Evolutionary conservation across 53 echinoderm and acorn worm genomes (phyloP).

Genomic region (Echinometra lucunter): DNA sequence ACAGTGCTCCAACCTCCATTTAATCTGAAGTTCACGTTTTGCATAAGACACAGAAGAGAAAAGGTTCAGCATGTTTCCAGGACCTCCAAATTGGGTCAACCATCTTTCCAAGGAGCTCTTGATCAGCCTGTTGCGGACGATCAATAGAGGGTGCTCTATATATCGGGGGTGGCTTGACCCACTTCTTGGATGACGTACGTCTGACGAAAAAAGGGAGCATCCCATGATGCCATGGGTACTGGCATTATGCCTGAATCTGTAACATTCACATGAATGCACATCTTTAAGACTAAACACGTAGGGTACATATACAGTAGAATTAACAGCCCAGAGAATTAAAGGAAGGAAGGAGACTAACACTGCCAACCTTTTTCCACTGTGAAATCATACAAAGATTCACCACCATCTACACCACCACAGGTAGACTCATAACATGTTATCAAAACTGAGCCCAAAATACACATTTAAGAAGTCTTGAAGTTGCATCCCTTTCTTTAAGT

Average conservation of each 20-base stretch:
- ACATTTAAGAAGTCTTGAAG: too few species aligned
- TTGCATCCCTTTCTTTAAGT: too few species aligned
- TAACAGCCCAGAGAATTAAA: too few species aligned
- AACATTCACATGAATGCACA: background rate
- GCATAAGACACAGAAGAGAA: background rate
- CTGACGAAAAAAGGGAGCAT: background rate
- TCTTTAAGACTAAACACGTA: background rate
- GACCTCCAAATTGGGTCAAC: conserved; percentile 15
- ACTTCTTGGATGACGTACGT: background rate
- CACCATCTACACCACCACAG: too few species aligned
- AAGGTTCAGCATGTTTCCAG: background rate
- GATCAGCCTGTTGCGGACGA: conserved; percentile 3
- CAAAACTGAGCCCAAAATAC: too few species aligned
- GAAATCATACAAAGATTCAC: too few species aligned
- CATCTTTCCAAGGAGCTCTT: background rate
- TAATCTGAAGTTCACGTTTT: background rate
- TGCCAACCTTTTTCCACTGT: too few species aligned
- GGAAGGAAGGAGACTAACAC: too few species aligned
- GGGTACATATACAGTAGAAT: too few species aligned
- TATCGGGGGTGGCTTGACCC: conserved; percentile 23
- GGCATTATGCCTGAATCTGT: background rate
- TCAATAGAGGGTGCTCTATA: background rate
- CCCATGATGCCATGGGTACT: background rate
- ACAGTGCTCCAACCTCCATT: background rate
- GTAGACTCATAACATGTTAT: too few species aligned